Evolutionary conservation across 2,113 vertebrate species (phyloP).

Genomic region (Paracyprichromis sp.): DNA sequence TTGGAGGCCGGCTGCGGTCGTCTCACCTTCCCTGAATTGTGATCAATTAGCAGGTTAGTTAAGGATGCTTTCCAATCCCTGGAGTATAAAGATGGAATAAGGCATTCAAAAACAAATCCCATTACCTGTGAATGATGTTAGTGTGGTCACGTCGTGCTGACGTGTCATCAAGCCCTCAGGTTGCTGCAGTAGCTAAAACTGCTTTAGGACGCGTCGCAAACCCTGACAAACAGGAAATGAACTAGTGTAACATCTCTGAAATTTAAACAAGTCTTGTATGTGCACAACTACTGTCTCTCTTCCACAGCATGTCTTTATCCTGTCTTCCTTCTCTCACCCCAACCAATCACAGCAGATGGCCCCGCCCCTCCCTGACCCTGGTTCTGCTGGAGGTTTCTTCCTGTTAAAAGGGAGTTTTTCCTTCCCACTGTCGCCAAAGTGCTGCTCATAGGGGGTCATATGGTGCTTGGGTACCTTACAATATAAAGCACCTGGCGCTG

Average conservation of each 20-base stretch:
- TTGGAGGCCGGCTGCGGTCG: neutral
- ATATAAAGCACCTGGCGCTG: neutral
- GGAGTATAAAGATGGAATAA: neutral
- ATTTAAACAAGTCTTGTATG: neutral
- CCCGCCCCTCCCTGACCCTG: neutral
- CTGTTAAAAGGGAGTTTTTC: neutral
- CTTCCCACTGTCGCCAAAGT: fast-evolving
- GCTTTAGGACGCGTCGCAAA: neutral
- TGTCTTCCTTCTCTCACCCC: neutral
- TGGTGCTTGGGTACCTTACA: fast-evolving
- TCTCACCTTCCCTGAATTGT: neutral
- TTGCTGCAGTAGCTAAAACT: neutral
- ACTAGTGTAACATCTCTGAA: neutral
- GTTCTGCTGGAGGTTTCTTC: neutral
- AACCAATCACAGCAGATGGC: neutral
- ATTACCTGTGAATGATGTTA: neutral
- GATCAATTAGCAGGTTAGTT: neutral
- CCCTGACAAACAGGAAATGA: neutral
- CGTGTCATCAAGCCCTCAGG: neutral
- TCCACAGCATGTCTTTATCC: neutral
- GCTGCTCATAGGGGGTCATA: neutral
- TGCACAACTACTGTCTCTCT: neutral
- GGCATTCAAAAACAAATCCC: neutral
- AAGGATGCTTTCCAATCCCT: neutral
- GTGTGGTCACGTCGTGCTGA: neutral